A percentile compares a stretch with the other conserved stretches of the same genome.
These are phyloP conservation scores for Sebastes vulpes DNA, from an alignment of 2,797 vertebrate genomes.

Conservation along the genomic window DNA sequence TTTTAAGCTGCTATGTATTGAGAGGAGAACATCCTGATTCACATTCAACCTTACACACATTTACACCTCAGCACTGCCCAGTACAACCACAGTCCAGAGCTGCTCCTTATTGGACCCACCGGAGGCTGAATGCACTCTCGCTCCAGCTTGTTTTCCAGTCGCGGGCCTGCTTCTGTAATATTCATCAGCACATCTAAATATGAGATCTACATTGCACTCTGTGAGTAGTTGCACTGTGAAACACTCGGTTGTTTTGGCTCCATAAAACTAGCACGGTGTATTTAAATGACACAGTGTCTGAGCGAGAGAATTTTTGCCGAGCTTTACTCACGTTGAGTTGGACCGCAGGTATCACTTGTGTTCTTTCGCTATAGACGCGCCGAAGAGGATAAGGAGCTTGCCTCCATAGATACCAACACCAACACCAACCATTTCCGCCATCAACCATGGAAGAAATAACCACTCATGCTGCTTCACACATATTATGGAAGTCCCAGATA, in stretches of 20 bases:
- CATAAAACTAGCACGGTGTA: background rate
- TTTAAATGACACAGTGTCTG: background rate
- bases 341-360: too few relatives aligned
- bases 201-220: background rate
- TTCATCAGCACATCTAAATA: constrained; percentile 14
- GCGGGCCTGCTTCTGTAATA: constrained; percentile 11
- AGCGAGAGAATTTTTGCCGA: background rate
- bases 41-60: constrained; percentile 2
- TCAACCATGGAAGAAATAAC: too few relatives aligned
- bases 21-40: constrained; percentile 11
- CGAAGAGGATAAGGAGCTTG: too few relatives aligned
- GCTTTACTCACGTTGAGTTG: too few relatives aligned
- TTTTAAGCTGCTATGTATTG: constrained; percentile 17
- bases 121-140: background rate
- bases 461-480: too few relatives aligned
- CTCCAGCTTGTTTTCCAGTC: constrained; percentile 5
- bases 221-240: background rate
- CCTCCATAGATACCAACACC: too few relatives aligned
- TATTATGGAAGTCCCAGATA: too few relatives aligned
- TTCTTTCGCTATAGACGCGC: too few relatives aligned
- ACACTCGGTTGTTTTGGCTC: background rate
- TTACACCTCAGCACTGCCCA: background rate
- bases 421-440: too few relatives aligned
- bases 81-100: background rate
- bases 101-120: background rate